Base-by-base conservation (phyloP, 2,797 vertebrate species). In the Semotilus atromaculatus region DNA sequence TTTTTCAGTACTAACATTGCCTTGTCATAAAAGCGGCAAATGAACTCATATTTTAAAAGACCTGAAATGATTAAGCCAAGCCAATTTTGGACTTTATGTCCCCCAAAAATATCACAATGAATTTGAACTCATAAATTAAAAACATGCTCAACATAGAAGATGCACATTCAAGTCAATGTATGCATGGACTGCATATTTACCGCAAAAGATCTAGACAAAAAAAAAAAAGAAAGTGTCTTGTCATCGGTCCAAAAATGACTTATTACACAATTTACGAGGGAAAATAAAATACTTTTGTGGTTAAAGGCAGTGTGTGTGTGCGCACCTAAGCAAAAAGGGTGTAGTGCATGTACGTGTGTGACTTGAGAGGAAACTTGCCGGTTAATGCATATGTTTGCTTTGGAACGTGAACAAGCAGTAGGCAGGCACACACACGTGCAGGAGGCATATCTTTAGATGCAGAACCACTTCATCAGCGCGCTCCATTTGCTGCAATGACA, bases 401-500 rank as follows among this genome's bases (percentile, higher is more conserved):
- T 76, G 53, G 85, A 79, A 48, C 34, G 5, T 10, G 83, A 87
- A 85, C 79, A 84, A 79, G 31, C 72, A 70, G 60, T 76, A 84
- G 84, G 84, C 89, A 85, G 85, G 88, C 89, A 88, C 68, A 83
- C 10, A 86, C 84, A 84, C 82, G 43, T 79, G 80, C 86, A 83
- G 82, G 80, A 53, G 67, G 85, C 74, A 85, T 87, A 86, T 89
- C 87, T 90, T 88, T 87, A 88, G 85, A 88, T 82, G 85, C 91
- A 88, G 89, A 89, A 85, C 86, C 86, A 90, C 91, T 91, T 92
- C 89, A 90, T 93, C 90, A 82, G 82, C 88, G 89, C 3, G 86
- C 91, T 94, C 90, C 92, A 93, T 94, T 94, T 94, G 88, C 90
- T 58, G 82, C 92, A 93, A 93, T 92, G 92, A 94, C 91, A 91